Conservation (phyloP, 2,888 invertebrate species). For the Pristionchus exspectatus region DNA sequence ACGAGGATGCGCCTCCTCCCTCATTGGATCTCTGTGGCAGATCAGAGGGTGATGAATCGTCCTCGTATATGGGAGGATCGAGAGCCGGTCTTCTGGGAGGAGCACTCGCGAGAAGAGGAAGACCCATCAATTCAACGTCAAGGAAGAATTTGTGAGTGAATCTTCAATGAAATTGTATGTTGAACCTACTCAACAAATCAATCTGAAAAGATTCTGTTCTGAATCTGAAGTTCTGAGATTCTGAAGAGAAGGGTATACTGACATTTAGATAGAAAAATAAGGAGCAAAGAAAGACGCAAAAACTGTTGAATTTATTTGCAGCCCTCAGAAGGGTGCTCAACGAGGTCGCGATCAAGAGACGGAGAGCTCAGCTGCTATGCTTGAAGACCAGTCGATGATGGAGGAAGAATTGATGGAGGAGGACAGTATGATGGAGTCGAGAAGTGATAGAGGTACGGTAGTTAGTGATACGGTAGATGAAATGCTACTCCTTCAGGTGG, state of each 20-base stretch:
- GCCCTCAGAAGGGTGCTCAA: neutral
- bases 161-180: neutral
- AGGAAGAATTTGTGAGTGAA: conserved; percentile 9
- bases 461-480: neutral
- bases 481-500: neutral
- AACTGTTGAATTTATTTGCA: neutral
- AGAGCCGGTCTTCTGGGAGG: neutral
- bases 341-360: conserved; percentile 9
- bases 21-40: conserved; percentile 32
- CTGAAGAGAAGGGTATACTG: no score
- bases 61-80: conserved; percentile 1
- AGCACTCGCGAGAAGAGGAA: conserved; percentile 3
- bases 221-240: no score
- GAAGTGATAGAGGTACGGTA: conserved; percentile 19
- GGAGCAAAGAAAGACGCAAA: no score
- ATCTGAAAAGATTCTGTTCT: no score
- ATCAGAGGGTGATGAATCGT: neutral
- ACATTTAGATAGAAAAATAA: no score
- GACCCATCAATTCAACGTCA: conserved; percentile 14
- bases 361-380: neutral
- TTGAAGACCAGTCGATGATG: conserved; percentile 4
- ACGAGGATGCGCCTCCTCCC: conserved; percentile 33
- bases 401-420: conserved; percentile 46
- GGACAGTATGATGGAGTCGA: neutral
- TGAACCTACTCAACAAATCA: no score